Evolutionary conservation across 1,140 invertebrate species (phyloP).

Genomic region (Halictus rubicundus): DNA sequence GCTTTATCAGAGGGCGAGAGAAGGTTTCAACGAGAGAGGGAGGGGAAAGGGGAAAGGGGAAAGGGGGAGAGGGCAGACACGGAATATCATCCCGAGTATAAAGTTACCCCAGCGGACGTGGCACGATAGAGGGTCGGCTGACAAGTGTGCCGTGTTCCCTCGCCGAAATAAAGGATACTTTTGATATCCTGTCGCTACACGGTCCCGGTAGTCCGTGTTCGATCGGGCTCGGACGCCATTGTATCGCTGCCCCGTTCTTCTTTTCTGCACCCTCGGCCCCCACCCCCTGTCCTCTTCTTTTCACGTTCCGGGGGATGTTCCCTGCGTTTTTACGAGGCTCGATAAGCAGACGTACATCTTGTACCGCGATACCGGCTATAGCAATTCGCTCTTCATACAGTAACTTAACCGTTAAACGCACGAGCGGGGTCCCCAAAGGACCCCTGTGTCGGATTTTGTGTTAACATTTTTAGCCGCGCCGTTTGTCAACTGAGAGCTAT

Average conservation of each 20-base stretch:
- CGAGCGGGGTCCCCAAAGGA: too few relatives aligned
- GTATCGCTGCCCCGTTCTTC: slow-evolving; percentile 48
- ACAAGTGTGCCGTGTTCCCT: slow-evolving; percentile 23
- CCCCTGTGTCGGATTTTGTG: too few relatives aligned
- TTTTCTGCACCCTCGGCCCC: background rate
- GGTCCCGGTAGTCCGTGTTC: slow-evolving; percentile 50
- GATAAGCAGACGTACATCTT: background rate
- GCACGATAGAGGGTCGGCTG: slow-evolving; percentile 24
- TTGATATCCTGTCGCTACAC: slow-evolving; percentile 42
- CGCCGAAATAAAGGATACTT: slow-evolving; percentile 53
- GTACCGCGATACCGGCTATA: background rate
- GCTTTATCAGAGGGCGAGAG: slow-evolving; percentile 4
- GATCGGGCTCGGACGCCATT: slow-evolving; percentile 38
- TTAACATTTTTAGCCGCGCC: too few relatives aligned
- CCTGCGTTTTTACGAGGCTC: background rate
- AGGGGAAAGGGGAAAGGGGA: background rate
- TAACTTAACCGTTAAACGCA: too few relatives aligned
- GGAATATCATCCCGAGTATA: slow-evolving; percentile 51
- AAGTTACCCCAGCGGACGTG: slow-evolving; percentile 37
- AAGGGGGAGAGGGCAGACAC: background rate
- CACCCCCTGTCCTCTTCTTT: background rate
- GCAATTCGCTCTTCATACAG: background rate
- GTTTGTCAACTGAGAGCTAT: too few relatives aligned
- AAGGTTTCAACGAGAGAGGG: background rate
- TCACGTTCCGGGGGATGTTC: background rate